Base-by-base conservation (phyloP, 1,140 invertebrate species). In the Archivesica marissinica region DNA sequence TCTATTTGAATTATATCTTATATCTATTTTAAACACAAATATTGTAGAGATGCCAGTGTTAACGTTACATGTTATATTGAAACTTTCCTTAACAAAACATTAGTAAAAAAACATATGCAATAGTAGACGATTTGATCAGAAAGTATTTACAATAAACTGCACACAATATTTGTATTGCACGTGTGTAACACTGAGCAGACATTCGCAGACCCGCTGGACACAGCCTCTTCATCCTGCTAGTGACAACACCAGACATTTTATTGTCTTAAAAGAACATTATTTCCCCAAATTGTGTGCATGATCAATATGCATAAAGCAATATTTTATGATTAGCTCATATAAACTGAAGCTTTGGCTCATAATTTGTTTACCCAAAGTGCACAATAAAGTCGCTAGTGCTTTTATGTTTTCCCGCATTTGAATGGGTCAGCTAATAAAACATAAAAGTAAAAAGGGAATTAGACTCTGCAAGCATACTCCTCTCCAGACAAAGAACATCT, bases 251-350 rank as follows among this genome's bases (percentile, higher is more conserved):
- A 79, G 77, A 47, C 77, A 50, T 83, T 83, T 83, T 83, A 83
- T 72, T 72, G 54, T 47, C 33, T 82, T 13, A 56, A 17, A 56
- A 76, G 35, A 76, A 76, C 74, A 78, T 33, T 47, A 59, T 64
- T 75, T 75, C 50, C 59, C 23, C 41, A 72, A 47, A 38, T 50
- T 72, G 54, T 64, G 72, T 72, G 70, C 70, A 83, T 83, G 74
- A 83, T 83, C 80, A 83, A 83, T 83, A 75, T 83, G 80, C 23
- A 83, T 25, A 72, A n/a, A 61, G 38, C 80, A 35, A 83, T 83
- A 83, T 83, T 83, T 83, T 64, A 83, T 83, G 68, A 47, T 59
- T 83, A 30, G 6, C 39, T 74, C 68, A 70, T 83, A 83, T 64
- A 59, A 74, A 54, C 30, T 61, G 68, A 39, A 33, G 39, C 35